These are phyloP conservation scores for Brienomyrus brachyistius DNA, from an alignment of 2,113 vertebrate genomes.

Conservation along the genomic window DNA sequence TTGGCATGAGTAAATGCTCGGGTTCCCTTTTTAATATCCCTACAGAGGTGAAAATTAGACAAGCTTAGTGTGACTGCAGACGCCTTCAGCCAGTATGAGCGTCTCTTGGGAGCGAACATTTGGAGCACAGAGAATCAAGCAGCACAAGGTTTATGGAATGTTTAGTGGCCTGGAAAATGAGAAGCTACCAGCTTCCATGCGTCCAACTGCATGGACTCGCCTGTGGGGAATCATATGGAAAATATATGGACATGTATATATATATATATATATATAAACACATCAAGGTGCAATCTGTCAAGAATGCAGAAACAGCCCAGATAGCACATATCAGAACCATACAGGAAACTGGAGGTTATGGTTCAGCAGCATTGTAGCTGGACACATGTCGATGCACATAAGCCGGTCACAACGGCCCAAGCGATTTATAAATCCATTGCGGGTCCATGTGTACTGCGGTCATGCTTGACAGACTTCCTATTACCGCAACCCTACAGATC, in stretches of 20 bases:
- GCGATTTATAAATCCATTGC: neutral
- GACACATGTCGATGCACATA: neutral
- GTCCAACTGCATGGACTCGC: neutral
- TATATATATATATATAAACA: neutral
- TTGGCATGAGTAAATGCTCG: slow-evolving; percentile 15
- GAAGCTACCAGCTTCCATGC: neutral
- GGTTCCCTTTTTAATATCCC: slow-evolving; percentile 25
- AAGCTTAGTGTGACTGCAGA: slow-evolving; percentile 8
- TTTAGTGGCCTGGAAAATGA: slow-evolving; percentile 13
- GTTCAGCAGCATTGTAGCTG: neutral
- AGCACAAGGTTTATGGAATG: neutral
- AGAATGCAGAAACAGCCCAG: neutral
- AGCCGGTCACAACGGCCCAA: neutral
- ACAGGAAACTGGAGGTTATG: neutral
- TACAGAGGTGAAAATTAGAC: slow-evolving; percentile 17
- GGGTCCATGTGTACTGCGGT: neutral
- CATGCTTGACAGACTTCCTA: neutral
- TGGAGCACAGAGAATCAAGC: neutral
- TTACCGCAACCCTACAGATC: neutral
- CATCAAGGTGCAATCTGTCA: neutral
- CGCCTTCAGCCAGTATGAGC: slow-evolving; percentile 5
- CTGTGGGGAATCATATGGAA: neutral
- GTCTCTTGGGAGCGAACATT: slow-evolving; percentile 7
- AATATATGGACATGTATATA: neutral
- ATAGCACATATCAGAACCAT: neutral